Base-by-base conservation (phyloP, 1,140 invertebrate species). In the Capitella teleta region DNA sequence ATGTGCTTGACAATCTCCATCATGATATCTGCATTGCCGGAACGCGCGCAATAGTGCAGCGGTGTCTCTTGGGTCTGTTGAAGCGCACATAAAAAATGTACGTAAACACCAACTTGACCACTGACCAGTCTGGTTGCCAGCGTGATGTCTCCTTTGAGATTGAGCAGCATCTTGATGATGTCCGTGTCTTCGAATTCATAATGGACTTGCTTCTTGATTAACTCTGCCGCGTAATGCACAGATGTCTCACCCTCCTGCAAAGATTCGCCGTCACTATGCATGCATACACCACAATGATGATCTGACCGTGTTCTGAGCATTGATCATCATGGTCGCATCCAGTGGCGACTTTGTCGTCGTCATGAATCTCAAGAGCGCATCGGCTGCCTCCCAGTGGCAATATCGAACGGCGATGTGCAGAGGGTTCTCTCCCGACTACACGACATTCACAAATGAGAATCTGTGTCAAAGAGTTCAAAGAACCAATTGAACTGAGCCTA, bases 11-110 rank as follows among this genome's bases (percentile, higher is more conserved):
- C 82, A 79, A 98, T 95, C 69, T 95, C 93, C 42, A 82, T 79
- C 42, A 98, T 73, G 16, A 98, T 84, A 55, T 93, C 88, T 64
- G 93, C 92, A 70, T 98, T 98, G 4, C 95, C 95, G 3, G 87
- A 86, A 18, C 88, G 76, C 4, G 92, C 90, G 62, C 89, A 90
- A 59, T 92, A 86, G 70, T 99, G 95, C 59, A 99, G 86, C 0
- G 88, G 84, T 0, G 93, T 94, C 75, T 98, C 94, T 56, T 84
- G 79, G 0, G 81, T 83, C 74, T 88, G 80, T 4, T 61, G 61
- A 21, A 38, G 23, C 36, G 6, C 36, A 38, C 4, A 6, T 38
- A 38, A 18, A 38, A 6, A 38, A 34, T 34, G 30, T 34, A 34
- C 10, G n/a, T n/a, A 10, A 34, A 34, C 30, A 34, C 30, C 30